phyloP scores from a whole-genome alignment of 2,797 vertebrate species.

The Dryobates pubescens region DNA sequence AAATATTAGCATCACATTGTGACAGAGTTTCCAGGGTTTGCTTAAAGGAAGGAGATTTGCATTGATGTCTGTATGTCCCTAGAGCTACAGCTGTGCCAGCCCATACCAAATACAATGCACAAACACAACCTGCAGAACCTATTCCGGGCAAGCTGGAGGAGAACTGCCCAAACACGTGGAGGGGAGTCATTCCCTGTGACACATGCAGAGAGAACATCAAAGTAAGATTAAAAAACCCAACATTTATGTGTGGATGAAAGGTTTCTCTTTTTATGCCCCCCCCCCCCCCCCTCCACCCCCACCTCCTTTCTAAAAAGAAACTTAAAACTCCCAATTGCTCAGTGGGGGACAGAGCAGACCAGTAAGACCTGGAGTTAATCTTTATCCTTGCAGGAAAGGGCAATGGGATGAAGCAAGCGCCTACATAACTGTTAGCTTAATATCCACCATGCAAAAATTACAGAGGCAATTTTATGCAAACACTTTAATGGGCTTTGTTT shows the following conservation, averaged over 20 bases:
- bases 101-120: background rate
- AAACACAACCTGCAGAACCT: background rate
- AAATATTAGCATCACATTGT: conserved; percentile 8
- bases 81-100: background rate
- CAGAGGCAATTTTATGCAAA: conserved; percentile 39
- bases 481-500: conserved; percentile 39
- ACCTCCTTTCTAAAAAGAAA: background rate
- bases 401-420: conserved; percentile 29
- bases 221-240: background rate
- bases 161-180: conserved; percentile 1
- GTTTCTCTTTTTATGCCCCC: background rate
- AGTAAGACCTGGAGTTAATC: conserved; percentile 51
- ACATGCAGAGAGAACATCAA: background rate
- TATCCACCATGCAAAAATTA: conserved; percentile 61
- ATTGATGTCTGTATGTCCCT: background rate
- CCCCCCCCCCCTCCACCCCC: too few species aligned
- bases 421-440: conserved; percentile 53
- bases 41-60: conserved; percentile 34
- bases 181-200: background rate
- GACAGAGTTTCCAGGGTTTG: conserved; percentile 32
- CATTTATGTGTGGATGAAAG: background rate
- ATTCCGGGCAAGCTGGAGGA: background rate
- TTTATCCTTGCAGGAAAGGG: conserved; percentile 32
- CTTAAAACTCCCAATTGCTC: background rate
- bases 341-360: conserved; percentile 35